Evolutionary conservation across 2,113 vertebrate genomes (phyloP).

Genomic region (Ochotona curzoniae): DNA sequence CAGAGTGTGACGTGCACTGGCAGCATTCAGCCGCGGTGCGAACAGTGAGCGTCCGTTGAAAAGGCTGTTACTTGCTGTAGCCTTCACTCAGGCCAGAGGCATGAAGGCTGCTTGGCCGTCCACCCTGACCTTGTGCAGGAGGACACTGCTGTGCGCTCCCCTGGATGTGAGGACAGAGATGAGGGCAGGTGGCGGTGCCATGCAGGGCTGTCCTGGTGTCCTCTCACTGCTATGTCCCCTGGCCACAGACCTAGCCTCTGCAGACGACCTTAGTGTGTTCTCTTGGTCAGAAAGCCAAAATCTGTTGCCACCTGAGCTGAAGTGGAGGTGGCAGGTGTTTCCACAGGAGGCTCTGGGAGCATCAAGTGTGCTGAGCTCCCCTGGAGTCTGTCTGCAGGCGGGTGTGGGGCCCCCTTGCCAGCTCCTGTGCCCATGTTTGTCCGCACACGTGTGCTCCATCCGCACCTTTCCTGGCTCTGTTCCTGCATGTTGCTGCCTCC

Average conservation of each 20-base stretch:
- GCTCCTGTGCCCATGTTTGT: too few species aligned
- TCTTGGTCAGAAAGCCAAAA: conserved; percentile 18
- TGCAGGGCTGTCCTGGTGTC: neutral
- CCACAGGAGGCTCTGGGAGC: neutral
- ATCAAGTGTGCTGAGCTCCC: neutral
- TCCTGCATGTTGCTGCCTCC: neutral
- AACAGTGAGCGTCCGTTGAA: neutral
- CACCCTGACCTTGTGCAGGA: neutral
- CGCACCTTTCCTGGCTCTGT: neutral
- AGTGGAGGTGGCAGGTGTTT: neutral
- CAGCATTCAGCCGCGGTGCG: neutral
- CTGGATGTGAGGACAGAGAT: neutral
- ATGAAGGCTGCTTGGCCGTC: neutral
- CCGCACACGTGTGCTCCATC: neutral
- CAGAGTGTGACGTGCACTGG: neutral
- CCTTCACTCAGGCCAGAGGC: neutral
- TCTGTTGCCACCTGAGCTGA: neutral
- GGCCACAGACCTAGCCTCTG: neutral
- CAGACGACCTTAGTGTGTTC: neutral
- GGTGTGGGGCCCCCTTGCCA: too few species aligned
- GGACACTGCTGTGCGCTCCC: too few species aligned
- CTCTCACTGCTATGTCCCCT: conserved; percentile 3
- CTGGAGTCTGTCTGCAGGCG: too few species aligned
- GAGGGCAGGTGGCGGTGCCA: neutral
- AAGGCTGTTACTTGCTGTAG: neutral